A percentile compares a stretch with the other conserved stretches of the same genome.
phyloP scores from a whole-genome alignment of 2,797 vertebrate genomes.

The Podargus strigoides region DNA sequence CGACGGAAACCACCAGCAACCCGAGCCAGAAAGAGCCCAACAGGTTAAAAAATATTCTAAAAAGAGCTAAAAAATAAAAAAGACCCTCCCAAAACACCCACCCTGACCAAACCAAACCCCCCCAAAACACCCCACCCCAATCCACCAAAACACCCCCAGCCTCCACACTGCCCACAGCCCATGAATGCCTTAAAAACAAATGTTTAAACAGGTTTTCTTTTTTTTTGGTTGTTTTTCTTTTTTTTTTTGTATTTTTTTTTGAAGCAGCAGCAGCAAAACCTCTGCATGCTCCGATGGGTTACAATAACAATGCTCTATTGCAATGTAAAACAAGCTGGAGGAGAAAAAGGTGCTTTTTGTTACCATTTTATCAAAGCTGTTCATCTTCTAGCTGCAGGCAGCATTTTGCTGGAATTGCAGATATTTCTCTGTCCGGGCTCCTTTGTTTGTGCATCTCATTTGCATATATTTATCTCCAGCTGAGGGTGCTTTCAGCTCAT shows the following conservation, averaged over 20 bases:
- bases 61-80: neutral
- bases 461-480: conserved; percentile 93
- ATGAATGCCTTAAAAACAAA: conserved; percentile 80
- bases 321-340: conserved; percentile 79
- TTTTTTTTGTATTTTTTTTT: conserved; percentile 59
- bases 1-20: neutral
- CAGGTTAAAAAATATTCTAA: conserved; percentile 20
- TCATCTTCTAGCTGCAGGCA: conserved; percentile 88
- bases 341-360: conserved; percentile 86
- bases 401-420: conserved; percentile 87
- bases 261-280: conserved; percentile 65
- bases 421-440: conserved; percentile 84
- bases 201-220: conserved; percentile 76
- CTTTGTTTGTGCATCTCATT: conserved; percentile 97
- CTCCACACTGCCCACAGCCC: conserved; percentile 68
- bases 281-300: conserved; percentile 74
- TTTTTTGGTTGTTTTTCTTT: conserved; percentile 30
- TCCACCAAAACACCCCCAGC: neutral
- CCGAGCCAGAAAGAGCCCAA: conserved; percentile 42
- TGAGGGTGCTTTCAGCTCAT: conserved; percentile 90
- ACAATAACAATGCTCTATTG: conserved; percentile 82
- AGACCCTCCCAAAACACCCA: neutral
- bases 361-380: conserved; percentile 94
- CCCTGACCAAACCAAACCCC: neutral
- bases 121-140: neutral